Conservation (phyloP, 2,888 invertebrate genomes). For the Pristionchus mayeri region DNA sequence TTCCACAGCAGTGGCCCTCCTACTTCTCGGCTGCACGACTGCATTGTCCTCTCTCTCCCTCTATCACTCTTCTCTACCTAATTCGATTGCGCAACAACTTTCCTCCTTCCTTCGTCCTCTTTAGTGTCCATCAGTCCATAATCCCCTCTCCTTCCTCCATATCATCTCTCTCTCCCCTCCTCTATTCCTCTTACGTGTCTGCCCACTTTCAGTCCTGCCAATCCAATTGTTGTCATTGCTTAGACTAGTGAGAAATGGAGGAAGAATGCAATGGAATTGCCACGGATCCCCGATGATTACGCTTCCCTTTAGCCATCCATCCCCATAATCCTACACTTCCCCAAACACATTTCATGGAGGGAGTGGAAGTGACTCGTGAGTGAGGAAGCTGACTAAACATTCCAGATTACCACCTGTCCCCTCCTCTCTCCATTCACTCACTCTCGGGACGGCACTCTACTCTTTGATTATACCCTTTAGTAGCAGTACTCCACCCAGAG, state of each 20-base stretch:
- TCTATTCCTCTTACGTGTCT: slow-evolving; percentile 26
- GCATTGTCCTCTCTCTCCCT: not conserved
- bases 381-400: slow-evolving; percentile 24
- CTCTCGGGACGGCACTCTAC: slow-evolving; percentile 34
- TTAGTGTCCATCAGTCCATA: slow-evolving; percentile 33
- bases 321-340: not conserved
- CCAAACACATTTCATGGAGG: not conserved
- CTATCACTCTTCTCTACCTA: not conserved
- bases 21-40: not conserved
- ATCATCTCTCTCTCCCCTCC: not conserved
- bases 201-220: slow-evolving; percentile 34
- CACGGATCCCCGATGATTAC: slow-evolving; percentile 2
- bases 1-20: not conserved
- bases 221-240: slow-evolving; percentile 42
- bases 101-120: not conserved
- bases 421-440: slow-evolving; percentile 1
- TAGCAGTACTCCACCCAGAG: not conserved
- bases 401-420: slow-evolving; percentile 28
- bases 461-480: slow-evolving; percentile 43
- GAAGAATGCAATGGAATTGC: slow-evolving; percentile 22
- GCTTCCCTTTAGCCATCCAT: not conserved
- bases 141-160: not conserved
- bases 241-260: slow-evolving; percentile 17
- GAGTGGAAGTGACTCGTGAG: not conserved
- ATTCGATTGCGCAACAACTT: slow-evolving; percentile 47